Percentiles rank a stretch among this genome's conserved stretches.
phyloP scores from a whole-genome alignment of 2,113 vertebrate genomes.

The Chrysochloris asiatica region DNA sequence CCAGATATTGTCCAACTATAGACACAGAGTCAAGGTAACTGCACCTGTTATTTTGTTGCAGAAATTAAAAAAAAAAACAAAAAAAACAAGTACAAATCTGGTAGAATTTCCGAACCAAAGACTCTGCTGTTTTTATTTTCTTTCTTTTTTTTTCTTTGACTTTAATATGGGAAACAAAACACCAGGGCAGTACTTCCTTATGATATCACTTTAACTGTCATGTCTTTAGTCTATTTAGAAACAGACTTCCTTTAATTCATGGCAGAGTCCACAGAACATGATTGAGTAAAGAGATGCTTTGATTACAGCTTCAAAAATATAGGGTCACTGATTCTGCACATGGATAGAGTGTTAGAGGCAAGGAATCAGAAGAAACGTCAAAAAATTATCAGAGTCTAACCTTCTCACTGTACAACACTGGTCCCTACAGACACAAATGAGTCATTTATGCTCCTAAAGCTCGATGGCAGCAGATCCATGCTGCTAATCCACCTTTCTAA shows the following conservation, averaged over 20 bases:
- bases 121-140: too few species aligned
- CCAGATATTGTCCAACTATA: neutral
- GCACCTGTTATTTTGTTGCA: neutral
- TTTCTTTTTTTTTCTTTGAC: neutral
- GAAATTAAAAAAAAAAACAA: neutral
- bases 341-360: neutral
- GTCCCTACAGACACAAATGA: neutral
- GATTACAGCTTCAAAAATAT: slow-evolving; percentile 22
- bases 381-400: neutral
- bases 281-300: neutral
- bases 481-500: neutral
- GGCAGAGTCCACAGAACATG: neutral
- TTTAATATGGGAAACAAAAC: neutral
- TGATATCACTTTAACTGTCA: neutral
- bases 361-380: neutral
- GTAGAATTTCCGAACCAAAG: neutral
- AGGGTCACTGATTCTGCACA: neutral
- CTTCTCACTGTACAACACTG: neutral
- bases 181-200: neutral
- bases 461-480: neutral
- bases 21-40: neutral
- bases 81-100: neutral
- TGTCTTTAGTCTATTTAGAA: neutral
- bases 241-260: neutral
- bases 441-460: neutral